Conservation (phyloP, 2,113 vertebrate species). For the Hiodon tergisus region DNA sequence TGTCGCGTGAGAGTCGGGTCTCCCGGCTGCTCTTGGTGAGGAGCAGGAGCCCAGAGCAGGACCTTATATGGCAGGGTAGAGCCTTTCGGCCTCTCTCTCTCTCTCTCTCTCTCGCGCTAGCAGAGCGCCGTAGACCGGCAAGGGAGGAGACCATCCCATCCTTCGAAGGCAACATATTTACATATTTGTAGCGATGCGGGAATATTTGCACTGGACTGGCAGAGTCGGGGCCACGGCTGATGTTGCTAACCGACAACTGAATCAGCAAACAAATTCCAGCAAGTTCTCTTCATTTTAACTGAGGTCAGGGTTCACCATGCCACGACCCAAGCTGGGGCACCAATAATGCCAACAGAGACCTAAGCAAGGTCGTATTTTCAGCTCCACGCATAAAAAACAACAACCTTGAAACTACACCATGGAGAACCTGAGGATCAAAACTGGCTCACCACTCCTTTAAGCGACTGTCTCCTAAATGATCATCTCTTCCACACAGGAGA, state of each 20-base stretch:
- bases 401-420: too few relatives aligned
- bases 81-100: conserved; percentile 45
- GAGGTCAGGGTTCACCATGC: background rate
- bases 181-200: conserved; percentile 65
- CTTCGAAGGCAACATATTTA: conserved; percentile 74
- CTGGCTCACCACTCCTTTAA: too few relatives aligned
- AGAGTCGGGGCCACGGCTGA: conserved; percentile 55
- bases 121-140: conserved; percentile 42
- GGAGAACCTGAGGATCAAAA: too few relatives aligned
- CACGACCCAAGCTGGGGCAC: too few relatives aligned
- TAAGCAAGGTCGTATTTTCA: too few relatives aligned
- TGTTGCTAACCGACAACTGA: conserved; percentile 56
- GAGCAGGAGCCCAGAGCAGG: conserved; percentile 64
- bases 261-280: conserved; percentile 36
- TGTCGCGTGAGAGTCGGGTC: conserved; percentile 12
- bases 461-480: too few relatives aligned
- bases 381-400: too few relatives aligned
- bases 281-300: conserved; percentile 14
- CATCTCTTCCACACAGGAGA: too few relatives aligned
- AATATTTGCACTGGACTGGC: conserved; percentile 57
- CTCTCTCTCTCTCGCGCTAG: conserved; percentile 48
- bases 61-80: conserved; percentile 69
- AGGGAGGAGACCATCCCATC: conserved; percentile 64
- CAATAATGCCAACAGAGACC: too few relatives aligned
- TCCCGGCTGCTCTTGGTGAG: conserved; percentile 47